Evolutionary conservation across 2,888 invertebrate species (phyloP).

Genomic region (Aspidiotus rigidus): DNA sequence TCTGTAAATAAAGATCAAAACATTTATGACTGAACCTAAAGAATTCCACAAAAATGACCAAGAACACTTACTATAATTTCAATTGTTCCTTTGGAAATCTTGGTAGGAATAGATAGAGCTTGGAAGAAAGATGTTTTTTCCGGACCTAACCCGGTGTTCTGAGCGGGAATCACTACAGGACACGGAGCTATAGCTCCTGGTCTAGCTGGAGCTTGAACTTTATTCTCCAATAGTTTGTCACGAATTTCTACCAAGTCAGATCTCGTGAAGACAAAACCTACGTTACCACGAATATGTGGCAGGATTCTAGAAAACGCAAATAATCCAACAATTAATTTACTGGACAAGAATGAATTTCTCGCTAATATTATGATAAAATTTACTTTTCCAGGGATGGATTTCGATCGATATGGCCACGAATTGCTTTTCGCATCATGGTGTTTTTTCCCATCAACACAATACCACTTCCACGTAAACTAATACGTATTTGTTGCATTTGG

Average conservation of each 20-base stretch:
- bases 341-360: not conserved
- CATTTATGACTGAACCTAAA: constrained; percentile 51
- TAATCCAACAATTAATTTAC: constrained; percentile 5
- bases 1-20: constrained; percentile 43
- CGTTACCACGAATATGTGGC: constrained; percentile 93
- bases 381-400: constrained; percentile 86
- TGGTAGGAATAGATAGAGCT: constrained; percentile 97
- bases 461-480: constrained; percentile 78
- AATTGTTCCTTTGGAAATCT: constrained; percentile 99
- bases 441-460: constrained; percentile 98
- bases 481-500: constrained; percentile 99
- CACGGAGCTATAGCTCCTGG: constrained; percentile 94
- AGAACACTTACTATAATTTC: constrained; percentile 91
- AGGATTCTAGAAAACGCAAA: constrained; percentile 51
- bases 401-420: constrained; percentile 90
- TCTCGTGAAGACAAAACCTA: constrained; percentile 97
- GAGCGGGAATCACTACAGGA: constrained; percentile 94
- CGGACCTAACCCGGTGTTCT: constrained; percentile 96
- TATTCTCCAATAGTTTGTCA: constrained; percentile 87
- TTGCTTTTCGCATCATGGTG: constrained; percentile 99
- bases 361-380: constrained; percentile 36
- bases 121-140: constrained; percentile 99
- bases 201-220: constrained; percentile 95
- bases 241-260: constrained; percentile 86
- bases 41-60: constrained; percentile 86